phyloP scores from a whole-genome alignment of 2,797 vertebrate genomes.

The Choloepus didactylus region DNA sequence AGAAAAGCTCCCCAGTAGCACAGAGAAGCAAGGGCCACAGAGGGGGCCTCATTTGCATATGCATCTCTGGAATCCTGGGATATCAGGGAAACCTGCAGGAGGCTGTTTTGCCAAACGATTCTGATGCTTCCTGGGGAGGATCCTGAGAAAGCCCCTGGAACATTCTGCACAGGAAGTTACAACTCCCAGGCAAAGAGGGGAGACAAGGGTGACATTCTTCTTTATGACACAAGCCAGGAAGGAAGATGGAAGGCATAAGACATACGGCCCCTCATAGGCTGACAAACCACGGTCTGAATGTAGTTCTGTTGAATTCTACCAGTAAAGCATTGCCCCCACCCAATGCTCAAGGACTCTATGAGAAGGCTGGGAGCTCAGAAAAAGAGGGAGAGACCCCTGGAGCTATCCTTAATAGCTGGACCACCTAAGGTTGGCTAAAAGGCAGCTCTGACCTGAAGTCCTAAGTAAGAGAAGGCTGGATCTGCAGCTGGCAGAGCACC shows the following conservation, averaged over 20 bases:
- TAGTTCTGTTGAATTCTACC: neutral
- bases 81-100: neutral
- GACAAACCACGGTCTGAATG: neutral
- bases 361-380: neutral
- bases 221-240: neutral
- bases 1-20: slow-evolving; percentile 18
- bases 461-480: neutral
- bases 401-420: neutral
- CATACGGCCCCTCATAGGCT: neutral
- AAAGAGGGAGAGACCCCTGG: neutral
- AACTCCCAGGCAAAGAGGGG: neutral
- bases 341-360: neutral
- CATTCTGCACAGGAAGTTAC: neutral
- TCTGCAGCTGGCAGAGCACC: neutral
- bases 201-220: neutral
- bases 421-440: neutral
- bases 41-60: slow-evolving; percentile 57
- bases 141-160: neutral
- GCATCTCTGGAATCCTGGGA: slow-evolving; percentile 11
- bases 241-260: neutral
- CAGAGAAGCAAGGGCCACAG: neutral
- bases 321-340: neutral
- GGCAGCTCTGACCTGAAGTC: neutral
- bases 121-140: neutral
- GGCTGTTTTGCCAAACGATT: neutral